These are phyloP conservation scores for Zaprionus bogoriensis DNA, from an alignment of 2,888 invertebrate species.

Conservation along the genomic window DNA sequence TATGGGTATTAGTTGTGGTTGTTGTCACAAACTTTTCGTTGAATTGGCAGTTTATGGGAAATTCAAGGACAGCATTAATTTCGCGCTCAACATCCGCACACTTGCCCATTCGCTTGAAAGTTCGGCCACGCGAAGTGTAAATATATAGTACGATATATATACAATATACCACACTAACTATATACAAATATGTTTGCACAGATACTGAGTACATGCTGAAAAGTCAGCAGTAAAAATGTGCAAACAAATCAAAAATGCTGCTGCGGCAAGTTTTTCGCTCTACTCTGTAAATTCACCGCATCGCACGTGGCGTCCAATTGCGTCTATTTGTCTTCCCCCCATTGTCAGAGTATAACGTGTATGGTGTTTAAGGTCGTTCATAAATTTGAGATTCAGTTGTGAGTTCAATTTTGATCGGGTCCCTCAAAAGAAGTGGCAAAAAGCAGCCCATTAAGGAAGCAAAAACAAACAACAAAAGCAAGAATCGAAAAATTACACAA, in stretches of 20 bases:
- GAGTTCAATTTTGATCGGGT: too few relatives aligned
- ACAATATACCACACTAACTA: slow-evolving; percentile 12
- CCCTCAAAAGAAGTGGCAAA: not conserved
- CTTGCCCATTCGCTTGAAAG: slow-evolving; percentile 36
- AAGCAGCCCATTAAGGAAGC: not conserved
- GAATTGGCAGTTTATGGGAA: slow-evolving; percentile 74
- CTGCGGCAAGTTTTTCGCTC: slow-evolving; percentile 17
- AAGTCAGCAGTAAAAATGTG: slow-evolving; percentile 49
- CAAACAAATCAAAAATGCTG: slow-evolving; percentile 60
- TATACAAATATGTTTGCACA: slow-evolving; percentile 6
- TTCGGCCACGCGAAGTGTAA: slow-evolving; percentile 35
- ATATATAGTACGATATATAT: slow-evolving; percentile 6
- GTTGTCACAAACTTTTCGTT: slow-evolving; percentile 51
- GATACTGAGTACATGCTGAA: slow-evolving; percentile 26
- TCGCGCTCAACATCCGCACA: slow-evolving; percentile 31
- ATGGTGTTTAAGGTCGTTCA: not conserved
- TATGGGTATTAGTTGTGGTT: slow-evolving; percentile 4
- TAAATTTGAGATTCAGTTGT: slow-evolving; percentile 6
- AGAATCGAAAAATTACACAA: not conserved
- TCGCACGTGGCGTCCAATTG: slow-evolving; percentile 2
- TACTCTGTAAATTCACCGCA: slow-evolving; percentile 12
- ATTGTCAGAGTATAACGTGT: not conserved
- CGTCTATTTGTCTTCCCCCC: too few relatives aligned
- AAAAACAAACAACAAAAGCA: not conserved
- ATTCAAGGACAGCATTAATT: slow-evolving; percentile 75